Evolutionary conservation across 2,113 vertebrate genomes (phyloP).

Genomic region (Marcusenius ussheri): DNA sequence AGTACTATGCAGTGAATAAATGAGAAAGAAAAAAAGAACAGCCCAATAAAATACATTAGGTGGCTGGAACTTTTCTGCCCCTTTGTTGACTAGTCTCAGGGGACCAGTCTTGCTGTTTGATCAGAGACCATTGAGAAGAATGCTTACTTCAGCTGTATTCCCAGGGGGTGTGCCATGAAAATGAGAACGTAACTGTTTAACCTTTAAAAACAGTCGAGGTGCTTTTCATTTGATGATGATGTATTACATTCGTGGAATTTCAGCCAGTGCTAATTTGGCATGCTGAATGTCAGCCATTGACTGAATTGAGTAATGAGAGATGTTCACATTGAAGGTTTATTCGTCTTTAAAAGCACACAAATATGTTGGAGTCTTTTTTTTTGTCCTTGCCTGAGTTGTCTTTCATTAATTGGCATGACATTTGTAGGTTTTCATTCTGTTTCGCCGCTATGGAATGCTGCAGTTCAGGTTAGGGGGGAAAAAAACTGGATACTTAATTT

Average conservation of each 20-base stretch:
- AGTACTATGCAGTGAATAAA: neutral
- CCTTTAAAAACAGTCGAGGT: neutral
- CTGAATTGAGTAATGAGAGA: neutral
- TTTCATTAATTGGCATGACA: neutral
- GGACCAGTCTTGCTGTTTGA: neutral
- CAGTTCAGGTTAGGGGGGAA: neutral
- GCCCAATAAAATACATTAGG: neutral
- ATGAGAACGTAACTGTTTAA: neutral
- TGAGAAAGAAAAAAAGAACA: neutral
- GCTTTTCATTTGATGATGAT: neutral
- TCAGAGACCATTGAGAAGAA: neutral
- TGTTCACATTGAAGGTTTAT: neutral
- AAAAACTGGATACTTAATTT: conserved; percentile 20
- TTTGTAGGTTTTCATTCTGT: neutral
- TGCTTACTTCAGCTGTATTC: neutral
- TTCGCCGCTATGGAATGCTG: neutral
- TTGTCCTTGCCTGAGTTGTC: neutral
- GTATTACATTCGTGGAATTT: neutral
- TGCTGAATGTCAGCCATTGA: neutral
- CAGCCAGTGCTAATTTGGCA: neutral
- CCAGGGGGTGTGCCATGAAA: neutral
- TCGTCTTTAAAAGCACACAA: neutral
- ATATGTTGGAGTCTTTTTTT: neutral
- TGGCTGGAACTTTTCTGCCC: neutral
- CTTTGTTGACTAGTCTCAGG: neutral